Percentiles rank a stretch among this genome's conserved stretches.
Conservation (phyloP, 2,797 vertebrate species). For the Gephyroberyx darwinii region DNA sequence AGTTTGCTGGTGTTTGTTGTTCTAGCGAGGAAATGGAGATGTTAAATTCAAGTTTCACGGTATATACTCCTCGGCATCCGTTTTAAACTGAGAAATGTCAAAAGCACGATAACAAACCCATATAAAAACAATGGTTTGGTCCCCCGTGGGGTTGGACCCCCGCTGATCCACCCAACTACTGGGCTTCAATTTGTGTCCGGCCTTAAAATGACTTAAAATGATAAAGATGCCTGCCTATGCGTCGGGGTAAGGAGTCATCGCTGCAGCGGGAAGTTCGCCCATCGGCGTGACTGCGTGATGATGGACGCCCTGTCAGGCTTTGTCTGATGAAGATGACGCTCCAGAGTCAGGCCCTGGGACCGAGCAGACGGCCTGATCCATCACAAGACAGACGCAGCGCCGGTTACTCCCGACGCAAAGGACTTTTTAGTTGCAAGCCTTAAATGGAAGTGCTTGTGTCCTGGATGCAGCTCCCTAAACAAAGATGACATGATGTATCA, state of each 20-base stretch:
- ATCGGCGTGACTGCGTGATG: slow-evolving; percentile 52
- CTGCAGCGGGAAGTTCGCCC: slow-evolving; percentile 47
- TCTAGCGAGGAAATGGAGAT: too few species aligned
- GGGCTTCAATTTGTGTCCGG: slow-evolving; percentile 32
- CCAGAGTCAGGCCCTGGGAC: slow-evolving; percentile 60
- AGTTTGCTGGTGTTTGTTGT: too few species aligned
- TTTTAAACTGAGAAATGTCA: too few species aligned
- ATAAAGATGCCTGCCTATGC: slow-evolving; percentile 47
- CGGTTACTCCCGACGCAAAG: slow-evolving; percentile 35
- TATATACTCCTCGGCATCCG: too few species aligned
- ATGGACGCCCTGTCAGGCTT: slow-evolving; percentile 72
- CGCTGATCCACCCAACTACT: slow-evolving; percentile 14
- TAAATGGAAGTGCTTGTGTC: slow-evolving; percentile 69
- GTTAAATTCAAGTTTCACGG: too few species aligned
- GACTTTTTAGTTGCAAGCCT: slow-evolving; percentile 67
- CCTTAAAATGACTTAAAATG: slow-evolving; percentile 38
- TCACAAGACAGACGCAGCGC: slow-evolving; percentile 59
- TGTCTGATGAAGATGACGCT: slow-evolving; percentile 77
- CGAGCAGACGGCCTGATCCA: slow-evolving; percentile 68
- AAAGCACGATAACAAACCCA: too few species aligned
- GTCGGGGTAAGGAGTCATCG: slow-evolving; percentile 50
- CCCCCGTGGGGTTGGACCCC: slow-evolving; percentile 2
- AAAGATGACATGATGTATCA: slow-evolving; percentile 79
- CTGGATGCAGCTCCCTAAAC: slow-evolving; percentile 66
- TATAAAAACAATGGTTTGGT: too few species aligned